phyloP scores from a whole-genome alignment of 2,888 invertebrate genomes.

The Bugulina stolonifera region DNA sequence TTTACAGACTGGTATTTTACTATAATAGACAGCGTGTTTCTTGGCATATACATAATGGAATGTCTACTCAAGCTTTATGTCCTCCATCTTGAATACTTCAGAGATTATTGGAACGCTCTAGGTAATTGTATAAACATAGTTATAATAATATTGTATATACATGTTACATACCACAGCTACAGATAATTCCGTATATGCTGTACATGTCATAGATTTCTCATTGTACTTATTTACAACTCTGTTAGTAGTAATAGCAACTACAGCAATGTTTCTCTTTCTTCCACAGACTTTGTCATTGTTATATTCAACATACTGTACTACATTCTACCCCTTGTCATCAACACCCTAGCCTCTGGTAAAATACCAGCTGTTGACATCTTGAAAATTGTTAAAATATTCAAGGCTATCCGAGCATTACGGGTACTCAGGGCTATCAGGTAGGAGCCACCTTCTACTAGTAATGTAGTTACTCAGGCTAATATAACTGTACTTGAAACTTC shows the following conservation, averaged over 20 bases:
- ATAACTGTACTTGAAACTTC: no score
- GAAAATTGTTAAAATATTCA: constrained; percentile 32
- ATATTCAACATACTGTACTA: constrained; percentile 31
- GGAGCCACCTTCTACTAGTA: no score
- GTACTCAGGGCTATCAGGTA: constrained; percentile 35
- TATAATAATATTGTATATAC: not conserved
- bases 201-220: no score
- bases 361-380: constrained; percentile 33
- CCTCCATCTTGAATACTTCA: constrained; percentile 30
- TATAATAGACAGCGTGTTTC: constrained; percentile 31
- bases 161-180: no score
- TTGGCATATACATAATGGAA: constrained; percentile 33
- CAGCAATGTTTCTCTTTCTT: not conserved
- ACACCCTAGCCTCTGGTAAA: constrained; percentile 29
- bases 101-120: constrained; percentile 32
- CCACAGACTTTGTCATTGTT: constrained; percentile 33
- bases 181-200: no score
- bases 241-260: not conserved
- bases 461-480: no score
- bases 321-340: constrained; percentile 29
- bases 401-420: constrained; percentile 33
- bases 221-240: not conserved
- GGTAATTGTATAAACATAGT: constrained; percentile 30
- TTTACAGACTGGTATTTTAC: constrained; percentile 24
- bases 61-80: constrained; percentile 32